Conservation (phyloP, 2,113 vertebrate species). For the Pelecanus crispus region DNA sequence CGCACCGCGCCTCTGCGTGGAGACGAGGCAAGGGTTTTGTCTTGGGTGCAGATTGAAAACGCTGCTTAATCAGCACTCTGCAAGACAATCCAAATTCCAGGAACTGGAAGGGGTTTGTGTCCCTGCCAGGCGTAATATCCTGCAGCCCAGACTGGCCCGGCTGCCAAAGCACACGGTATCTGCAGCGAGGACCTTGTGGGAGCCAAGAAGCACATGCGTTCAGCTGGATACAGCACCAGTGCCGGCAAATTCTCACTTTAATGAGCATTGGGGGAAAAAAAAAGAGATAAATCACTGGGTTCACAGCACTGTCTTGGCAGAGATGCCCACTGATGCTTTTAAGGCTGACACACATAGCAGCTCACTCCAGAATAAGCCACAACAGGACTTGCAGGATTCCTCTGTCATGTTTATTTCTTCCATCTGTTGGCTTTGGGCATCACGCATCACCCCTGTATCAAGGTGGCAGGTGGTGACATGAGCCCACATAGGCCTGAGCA, state of each 20-base stretch:
- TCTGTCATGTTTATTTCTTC: neutral
- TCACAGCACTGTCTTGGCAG: neutral
- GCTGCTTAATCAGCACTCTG: constrained; percentile 54
- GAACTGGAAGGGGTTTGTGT: constrained; percentile 61
- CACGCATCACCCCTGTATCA: neutral
- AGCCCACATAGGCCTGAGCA: neutral
- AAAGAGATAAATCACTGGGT: constrained; percentile 8
- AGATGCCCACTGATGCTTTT: neutral
- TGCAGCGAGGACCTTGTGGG: constrained; percentile 16
- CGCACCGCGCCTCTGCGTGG: neutral
- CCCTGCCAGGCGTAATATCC: constrained; percentile 67
- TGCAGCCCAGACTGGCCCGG: constrained; percentile 59
- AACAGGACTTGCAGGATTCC: neutral
- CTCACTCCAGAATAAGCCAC: neutral
- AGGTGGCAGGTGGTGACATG: neutral
- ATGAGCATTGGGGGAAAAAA: neutral
- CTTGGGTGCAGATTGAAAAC: constrained; percentile 55
- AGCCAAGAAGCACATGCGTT: constrained; percentile 58
- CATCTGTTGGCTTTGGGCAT: neutral
- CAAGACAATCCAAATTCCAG: constrained; percentile 70
- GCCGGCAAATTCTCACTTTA: neutral
- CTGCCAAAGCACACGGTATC: constrained; percentile 77
- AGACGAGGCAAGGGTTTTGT: constrained; percentile 14
- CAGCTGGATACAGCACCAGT: constrained; percentile 17
- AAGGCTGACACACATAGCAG: neutral